phyloP scores from a whole-genome alignment of 2,888 invertebrate species.

The Aspidapion aeneum region DNA sequence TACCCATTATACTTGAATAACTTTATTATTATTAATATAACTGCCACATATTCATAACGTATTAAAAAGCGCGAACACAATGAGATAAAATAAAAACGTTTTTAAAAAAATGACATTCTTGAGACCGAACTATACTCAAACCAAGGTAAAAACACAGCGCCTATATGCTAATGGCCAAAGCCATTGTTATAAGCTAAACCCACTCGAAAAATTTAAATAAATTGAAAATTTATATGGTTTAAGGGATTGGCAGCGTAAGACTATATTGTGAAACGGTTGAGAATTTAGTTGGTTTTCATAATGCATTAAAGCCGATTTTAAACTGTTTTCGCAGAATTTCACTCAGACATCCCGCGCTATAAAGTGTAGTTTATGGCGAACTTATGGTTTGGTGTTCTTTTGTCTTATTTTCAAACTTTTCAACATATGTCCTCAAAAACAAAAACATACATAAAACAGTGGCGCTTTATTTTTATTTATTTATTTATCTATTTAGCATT shows the following conservation, averaged over 20 bases:
- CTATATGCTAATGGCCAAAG: background rate
- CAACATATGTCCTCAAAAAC: background rate
- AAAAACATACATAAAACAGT: too few relatives aligned
- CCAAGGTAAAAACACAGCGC: background rate
- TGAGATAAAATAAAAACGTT: background rate
- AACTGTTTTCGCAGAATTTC: background rate
- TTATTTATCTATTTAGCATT: too few relatives aligned
- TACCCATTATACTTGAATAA: background rate
- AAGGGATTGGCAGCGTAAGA: background rate
- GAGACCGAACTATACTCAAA: background rate
- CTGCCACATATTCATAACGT: background rate
- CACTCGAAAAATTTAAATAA: slow-evolving; percentile 2
- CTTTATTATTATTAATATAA: background rate
- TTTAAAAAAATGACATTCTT: background rate
- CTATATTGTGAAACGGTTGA: background rate
- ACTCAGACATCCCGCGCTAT: background rate
- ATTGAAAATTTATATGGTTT: slow-evolving; percentile 2
- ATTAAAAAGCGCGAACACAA: background rate
- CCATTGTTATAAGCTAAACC: slow-evolving; percentile 1
- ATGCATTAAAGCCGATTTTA: background rate
- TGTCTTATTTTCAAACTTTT: background rate
- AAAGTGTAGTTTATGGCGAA: background rate
- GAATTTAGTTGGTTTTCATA: background rate
- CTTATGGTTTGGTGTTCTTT: background rate
- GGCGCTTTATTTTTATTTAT: too few relatives aligned